Conservation (phyloP, 2,888 invertebrate species). For the Spatulosminthurus flaviceps region DNA sequence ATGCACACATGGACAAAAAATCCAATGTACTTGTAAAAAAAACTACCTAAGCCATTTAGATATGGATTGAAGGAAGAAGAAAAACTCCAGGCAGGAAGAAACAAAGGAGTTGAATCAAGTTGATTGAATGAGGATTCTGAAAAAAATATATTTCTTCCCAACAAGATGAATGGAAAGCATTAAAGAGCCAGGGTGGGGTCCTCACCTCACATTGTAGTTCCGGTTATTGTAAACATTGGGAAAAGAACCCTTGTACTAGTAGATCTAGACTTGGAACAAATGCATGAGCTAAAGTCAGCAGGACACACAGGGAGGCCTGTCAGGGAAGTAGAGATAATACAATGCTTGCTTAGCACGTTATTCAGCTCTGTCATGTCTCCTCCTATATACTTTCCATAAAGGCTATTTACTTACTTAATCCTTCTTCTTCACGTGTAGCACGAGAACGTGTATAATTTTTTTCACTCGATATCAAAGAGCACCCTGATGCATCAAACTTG, state of each 20-base stretch:
- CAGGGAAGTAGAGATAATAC: background rate
- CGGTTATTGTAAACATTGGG: slow-evolving; percentile 1
- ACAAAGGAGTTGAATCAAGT: slow-evolving; percentile 38
- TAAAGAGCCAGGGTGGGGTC: slow-evolving; percentile 38
- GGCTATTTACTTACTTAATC: no score
- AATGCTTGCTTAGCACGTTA: no score
- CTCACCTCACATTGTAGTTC: slow-evolving; percentile 34
- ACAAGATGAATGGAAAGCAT: slow-evolving; percentile 45
- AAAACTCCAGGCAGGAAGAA: background rate
- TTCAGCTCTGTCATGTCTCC: no score
- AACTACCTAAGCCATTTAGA: no score
- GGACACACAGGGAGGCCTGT: slow-evolving; percentile 21
- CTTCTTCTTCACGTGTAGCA: no score
- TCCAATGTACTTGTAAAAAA: no score
- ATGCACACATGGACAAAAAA: no score
- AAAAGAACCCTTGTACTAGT: slow-evolving; percentile 10
- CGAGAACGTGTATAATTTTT: no score
- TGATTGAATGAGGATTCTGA: slow-evolving; percentile 42
- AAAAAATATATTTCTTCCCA: slow-evolving; percentile 29
- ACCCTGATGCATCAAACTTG: no score
- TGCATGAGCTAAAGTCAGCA: slow-evolving; percentile 8
- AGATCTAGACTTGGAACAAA: background rate
- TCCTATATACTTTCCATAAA: no score
- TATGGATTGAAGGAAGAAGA: background rate
- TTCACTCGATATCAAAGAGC: no score